These are phyloP conservation scores for Aratinga solstitialis DNA, from an alignment of 2,797 vertebrate species.

Conservation along the genomic window DNA sequence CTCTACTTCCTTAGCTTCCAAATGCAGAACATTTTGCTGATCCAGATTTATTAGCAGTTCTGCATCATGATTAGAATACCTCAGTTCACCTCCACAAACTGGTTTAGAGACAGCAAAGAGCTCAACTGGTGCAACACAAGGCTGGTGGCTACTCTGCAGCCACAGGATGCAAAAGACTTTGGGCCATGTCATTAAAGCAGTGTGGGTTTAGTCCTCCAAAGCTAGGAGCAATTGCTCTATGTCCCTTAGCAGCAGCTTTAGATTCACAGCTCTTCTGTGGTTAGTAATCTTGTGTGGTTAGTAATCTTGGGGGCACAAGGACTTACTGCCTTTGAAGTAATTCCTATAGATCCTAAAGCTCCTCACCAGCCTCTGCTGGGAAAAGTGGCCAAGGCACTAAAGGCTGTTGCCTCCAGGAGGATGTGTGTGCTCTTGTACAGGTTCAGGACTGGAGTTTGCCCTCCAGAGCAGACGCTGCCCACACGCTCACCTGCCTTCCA, in stretches of 20 bases:
- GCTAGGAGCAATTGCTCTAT: background rate
- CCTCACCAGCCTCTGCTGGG: background rate
- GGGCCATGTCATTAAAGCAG: background rate
- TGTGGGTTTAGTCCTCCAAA: background rate
- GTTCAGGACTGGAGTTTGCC: background rate
- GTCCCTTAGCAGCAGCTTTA: background rate
- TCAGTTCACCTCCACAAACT: background rate
- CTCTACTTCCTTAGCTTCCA: background rate
- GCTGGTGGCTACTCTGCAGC: background rate
- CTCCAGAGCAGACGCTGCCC: background rate
- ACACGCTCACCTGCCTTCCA: background rate
- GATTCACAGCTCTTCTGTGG: background rate
- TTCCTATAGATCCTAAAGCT: background rate
- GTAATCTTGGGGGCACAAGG: background rate
- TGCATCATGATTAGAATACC: background rate
- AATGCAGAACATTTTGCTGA: constrained; percentile 9
- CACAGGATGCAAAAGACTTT: background rate
- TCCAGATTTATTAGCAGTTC: background rate
- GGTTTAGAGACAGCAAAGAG: background rate
- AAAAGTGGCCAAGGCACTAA: background rate
- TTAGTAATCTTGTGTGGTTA: background rate
- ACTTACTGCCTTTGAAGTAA: background rate
- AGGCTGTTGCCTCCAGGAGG: background rate
- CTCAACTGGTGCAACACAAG: background rate
- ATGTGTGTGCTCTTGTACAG: rapidly evolving